These are phyloP conservation scores for Catharus fuscescens DNA, from an alignment of 2,113 vertebrate genomes.

Conservation along the genomic window DNA sequence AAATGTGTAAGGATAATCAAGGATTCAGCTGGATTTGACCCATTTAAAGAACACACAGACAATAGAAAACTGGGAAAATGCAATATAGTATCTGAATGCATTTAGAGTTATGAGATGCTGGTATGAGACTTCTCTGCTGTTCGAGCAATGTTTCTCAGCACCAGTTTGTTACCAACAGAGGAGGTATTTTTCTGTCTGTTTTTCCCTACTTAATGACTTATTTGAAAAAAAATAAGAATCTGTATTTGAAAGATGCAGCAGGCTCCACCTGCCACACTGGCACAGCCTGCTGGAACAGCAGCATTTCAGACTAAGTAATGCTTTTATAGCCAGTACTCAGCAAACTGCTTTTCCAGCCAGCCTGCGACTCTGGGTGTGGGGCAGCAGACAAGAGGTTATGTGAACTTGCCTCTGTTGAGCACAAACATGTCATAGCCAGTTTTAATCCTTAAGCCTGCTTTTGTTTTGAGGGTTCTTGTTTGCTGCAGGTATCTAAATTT, in stretches of 20 bases:
- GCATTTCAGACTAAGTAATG: background rate
- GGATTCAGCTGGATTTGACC: background rate
- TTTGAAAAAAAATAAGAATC: background rate
- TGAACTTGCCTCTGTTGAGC: slow-evolving; percentile 54
- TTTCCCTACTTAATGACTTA: background rate
- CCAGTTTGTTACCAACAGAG: background rate
- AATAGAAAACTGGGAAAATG: background rate
- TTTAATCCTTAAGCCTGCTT: slow-evolving; percentile 70
- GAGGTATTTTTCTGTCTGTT: background rate
- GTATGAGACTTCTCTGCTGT: background rate
- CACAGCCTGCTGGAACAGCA: background rate
- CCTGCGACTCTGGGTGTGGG: background rate
- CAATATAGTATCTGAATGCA: background rate
- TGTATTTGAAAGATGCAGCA: background rate
- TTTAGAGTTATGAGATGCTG: background rate
- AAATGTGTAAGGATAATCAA: background rate
- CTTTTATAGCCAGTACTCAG: background rate
- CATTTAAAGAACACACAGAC: background rate
- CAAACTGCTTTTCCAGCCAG: background rate
- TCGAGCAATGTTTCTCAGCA: background rate
- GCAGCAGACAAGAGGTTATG: slow-evolving; percentile 20
- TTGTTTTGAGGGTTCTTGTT: slow-evolving; percentile 75
- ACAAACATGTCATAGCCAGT: slow-evolving; percentile 66
- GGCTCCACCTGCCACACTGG: slow-evolving; percentile 38
- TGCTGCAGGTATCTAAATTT: slow-evolving; percentile 81